Evolutionary conservation across 2,888 invertebrate species (phyloP), one percentile per base, ranked within the genome.

Genomic region (Hoplodrina blanda): DNA sequence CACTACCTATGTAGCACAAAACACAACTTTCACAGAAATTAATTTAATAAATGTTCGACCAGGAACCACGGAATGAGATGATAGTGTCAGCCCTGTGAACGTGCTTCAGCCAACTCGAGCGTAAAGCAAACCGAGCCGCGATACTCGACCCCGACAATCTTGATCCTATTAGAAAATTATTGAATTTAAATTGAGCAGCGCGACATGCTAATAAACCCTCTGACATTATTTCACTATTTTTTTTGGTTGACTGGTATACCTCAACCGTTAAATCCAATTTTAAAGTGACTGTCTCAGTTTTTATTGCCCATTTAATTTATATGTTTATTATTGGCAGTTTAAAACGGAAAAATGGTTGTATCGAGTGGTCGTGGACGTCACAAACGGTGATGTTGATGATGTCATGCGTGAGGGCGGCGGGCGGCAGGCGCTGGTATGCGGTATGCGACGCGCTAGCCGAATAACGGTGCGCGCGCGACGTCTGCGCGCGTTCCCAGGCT

Each of bases 401-500:
- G 90, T 89, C 89, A 89, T 86, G 89, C 85, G 84, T 59, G 77
- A 79, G 80, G 80, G 73, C 77, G 80, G 82, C 71, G 61, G 59
- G 78, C 74, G 62, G 71, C 78, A 52, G 67, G 75, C 79, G 78
- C 75, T 70, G 83, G 83, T 76, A 83, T 82, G 82, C 76, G 82
- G 78, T 69, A 73, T 77, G 77, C 79, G 81, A 70, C 78, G 71
- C 69, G 82, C 78, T 79, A 66, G 82, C 80, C 87, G 84, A 79
- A 87, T 91, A 92, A 92, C 93, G 92, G 91, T 91, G 88, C 86
- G 84, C 85, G 85, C 83, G 87, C 86, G 88, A 86, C 73, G 82
- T 77, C 79, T 85, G 85, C 84, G 80, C 81, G 85, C 89, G 91
- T 91, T 93, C 93, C 92, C 94, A 92, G 90, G 92, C 90, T 83